phyloP scores from a whole-genome alignment of 2,113 vertebrate genomes.

The Desmodus rotundus region DNA sequence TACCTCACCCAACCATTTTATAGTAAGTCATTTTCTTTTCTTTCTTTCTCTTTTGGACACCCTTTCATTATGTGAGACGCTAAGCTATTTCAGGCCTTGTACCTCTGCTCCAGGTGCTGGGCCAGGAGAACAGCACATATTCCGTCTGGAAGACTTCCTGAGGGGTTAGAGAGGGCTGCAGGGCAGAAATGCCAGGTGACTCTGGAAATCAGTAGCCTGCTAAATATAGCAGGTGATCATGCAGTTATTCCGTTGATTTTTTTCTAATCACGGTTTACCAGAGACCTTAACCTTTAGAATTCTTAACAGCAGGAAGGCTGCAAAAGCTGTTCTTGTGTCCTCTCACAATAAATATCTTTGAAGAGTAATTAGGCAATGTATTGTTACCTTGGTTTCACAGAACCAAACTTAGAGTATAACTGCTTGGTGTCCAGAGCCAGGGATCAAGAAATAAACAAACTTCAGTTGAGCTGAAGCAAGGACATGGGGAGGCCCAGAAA shows the following conservation, averaged over 20 bases:
- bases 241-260: conserved; percentile 65
- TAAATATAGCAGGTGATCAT: conserved; percentile 68
- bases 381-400: conserved; percentile 74
- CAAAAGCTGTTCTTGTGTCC: conserved; percentile 75
- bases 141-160: conserved; percentile 24
- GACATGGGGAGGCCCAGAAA: background rate
- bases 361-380: conserved; percentile 76
- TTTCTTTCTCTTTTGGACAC: conserved; percentile 5
- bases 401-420: conserved; percentile 24
- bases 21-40: conserved; percentile 10
- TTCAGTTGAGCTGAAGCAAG: background rate
- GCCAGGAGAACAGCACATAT: background rate
- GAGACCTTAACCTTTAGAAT: conserved; percentile 73
- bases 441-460: background rate
- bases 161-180: conserved; percentile 37
- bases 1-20: conserved; percentile 44
- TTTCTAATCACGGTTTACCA: conserved; percentile 74
- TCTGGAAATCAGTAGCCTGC: conserved; percentile 52
- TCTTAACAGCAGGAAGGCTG: conserved; percentile 69
- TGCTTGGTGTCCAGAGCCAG: background rate
- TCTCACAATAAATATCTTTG: conserved; percentile 69
- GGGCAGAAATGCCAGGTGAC: conserved; percentile 56
- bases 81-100: background rate
- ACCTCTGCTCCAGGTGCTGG: conserved; percentile 14
- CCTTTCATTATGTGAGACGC: conserved; percentile 16